These are phyloP conservation scores for Prochilodus magdalenae DNA, from an alignment of 2,113 vertebrate genomes.

Conservation along the genomic window DNA sequence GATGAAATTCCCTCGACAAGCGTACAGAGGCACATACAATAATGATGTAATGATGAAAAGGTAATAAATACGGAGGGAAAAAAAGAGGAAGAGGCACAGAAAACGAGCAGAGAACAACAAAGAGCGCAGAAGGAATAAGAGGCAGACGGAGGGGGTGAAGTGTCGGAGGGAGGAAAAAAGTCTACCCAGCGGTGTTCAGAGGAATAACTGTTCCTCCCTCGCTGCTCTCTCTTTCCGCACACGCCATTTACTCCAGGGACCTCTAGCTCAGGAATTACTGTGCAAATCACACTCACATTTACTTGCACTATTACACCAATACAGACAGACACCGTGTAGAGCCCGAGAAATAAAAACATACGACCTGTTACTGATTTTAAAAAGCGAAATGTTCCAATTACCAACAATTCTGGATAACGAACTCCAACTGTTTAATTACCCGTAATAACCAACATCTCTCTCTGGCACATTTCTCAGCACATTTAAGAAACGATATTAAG, in stretches of 20 bases:
- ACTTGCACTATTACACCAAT: background rate
- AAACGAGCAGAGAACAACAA: background rate
- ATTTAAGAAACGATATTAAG: no score
- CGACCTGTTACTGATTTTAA: background rate
- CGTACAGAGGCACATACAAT: background rate
- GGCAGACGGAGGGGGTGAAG: background rate
- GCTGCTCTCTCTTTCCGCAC: background rate
- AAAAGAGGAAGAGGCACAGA: background rate
- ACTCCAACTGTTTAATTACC: no score
- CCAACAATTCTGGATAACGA: background rate
- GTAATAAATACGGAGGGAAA: background rate
- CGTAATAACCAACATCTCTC: no score
- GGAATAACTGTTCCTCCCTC: background rate
- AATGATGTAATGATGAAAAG: constrained; percentile 4
- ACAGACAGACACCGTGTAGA: background rate
- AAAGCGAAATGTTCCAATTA: background rate
- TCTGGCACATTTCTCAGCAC: no score
- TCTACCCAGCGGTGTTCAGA: background rate
- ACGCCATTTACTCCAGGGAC: background rate
- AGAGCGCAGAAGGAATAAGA: background rate
- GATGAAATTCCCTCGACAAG: background rate
- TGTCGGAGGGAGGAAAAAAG: background rate
- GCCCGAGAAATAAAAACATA: background rate
- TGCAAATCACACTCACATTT: constrained; percentile 10
- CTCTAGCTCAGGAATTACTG: background rate